A percentile compares a stretch with the other conserved stretches of the same genome.
Evolutionary conservation across 2,113 vertebrate species (phyloP).

Genomic region (Coracopsis vasa): DNA sequence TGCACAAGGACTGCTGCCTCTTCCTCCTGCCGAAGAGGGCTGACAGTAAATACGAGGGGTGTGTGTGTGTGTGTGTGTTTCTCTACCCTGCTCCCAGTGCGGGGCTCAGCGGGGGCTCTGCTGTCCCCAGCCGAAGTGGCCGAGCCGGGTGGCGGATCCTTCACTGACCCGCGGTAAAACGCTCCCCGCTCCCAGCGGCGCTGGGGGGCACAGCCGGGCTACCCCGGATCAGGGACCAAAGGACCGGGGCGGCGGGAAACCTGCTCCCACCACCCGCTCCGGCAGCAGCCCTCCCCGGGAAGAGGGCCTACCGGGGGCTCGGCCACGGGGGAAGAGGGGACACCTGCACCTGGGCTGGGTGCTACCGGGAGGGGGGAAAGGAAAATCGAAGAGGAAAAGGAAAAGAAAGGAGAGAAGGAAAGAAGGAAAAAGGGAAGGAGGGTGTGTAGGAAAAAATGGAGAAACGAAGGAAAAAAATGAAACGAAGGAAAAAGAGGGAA

Average conservation of each 20-base stretch:
- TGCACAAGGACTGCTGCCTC: not conserved
- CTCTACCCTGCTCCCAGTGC: not conserved
- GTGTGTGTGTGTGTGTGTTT: not conserved
- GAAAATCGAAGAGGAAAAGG: not conserved
- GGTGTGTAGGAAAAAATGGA: not conserved
- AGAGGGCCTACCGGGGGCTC: not conserved
- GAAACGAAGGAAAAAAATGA: not conserved
- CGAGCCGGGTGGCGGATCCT: not conserved
- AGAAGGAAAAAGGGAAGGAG: not conserved
- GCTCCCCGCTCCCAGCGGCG: not conserved
- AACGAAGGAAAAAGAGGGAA: not conserved
- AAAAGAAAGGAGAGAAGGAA: accelerated
- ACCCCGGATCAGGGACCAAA: not conserved
- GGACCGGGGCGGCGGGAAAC: not conserved
- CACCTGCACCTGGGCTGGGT: not conserved
- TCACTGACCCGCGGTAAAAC: not conserved
- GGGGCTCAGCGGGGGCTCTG: not conserved
- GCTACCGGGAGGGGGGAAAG: not conserved
- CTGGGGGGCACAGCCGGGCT: not conserved
- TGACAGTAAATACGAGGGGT: not conserved
- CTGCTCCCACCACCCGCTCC: not conserved
- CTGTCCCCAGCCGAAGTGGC: not conserved
- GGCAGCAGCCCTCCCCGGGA: not conserved
- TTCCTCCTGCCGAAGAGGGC: not conserved
- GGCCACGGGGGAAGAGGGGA: no score